Percentiles rank a stretch among this genome's conserved stretches.
These are phyloP conservation scores for Mayetiola destructor DNA, from an alignment of 2,888 invertebrate species.

Conservation along the genomic window DNA sequence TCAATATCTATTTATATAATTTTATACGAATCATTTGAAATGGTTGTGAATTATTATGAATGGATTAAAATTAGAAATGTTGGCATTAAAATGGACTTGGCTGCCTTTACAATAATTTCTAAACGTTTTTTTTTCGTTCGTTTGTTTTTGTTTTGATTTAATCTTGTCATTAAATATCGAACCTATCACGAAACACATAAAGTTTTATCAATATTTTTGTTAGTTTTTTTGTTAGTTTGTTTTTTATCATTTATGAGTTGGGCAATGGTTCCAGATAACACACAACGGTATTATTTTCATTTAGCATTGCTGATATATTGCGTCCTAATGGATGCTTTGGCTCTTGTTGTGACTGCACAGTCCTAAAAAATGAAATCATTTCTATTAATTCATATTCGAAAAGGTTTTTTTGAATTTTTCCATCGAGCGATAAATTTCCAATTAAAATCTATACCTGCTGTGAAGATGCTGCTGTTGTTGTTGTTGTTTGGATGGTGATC, in stretches of 20 bases:
- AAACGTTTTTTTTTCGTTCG: too few relatives aligned
- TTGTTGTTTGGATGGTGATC: slow-evolving; percentile 2
- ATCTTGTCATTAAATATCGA: too few relatives aligned
- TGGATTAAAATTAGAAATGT: too few relatives aligned
- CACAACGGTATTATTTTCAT: slow-evolving; percentile 72
- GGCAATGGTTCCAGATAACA: slow-evolving; percentile 63
- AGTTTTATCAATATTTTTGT: too few relatives aligned
- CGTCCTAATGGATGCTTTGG: slow-evolving; percentile 24
- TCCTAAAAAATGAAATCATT: background rate
- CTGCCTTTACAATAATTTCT: too few relatives aligned
- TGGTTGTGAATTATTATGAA: too few relatives aligned
- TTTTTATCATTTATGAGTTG: background rate
- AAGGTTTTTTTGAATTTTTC: background rate
- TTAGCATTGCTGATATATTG: slow-evolving; percentile 54
- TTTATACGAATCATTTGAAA: too few relatives aligned
- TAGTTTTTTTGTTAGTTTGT: too few relatives aligned
- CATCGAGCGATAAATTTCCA: background rate
- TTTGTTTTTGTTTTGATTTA: too few relatives aligned
- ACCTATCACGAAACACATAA: too few relatives aligned
- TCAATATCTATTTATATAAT: too few relatives aligned
- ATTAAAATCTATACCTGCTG: background rate
- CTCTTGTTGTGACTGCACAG: slow-evolving; percentile 14
- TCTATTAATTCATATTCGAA: background rate
- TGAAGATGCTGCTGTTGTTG: slow-evolving; percentile 6
- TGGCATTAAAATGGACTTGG: too few relatives aligned